phyloP scores from a whole-genome alignment of 2,797 vertebrate species.

The Squalus acanthias region DNA sequence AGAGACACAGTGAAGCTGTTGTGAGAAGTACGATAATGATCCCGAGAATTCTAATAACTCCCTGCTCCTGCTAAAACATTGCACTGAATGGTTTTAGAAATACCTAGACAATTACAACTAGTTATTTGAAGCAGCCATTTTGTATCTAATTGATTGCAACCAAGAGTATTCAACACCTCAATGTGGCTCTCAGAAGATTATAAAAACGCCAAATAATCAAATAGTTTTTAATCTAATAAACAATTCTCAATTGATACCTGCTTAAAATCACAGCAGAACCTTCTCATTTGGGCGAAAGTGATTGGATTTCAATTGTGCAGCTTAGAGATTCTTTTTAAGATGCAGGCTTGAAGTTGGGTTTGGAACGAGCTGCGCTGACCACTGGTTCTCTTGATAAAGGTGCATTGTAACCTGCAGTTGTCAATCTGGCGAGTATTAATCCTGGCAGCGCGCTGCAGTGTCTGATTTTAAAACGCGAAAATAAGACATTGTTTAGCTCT shows the following conservation, averaged over 20 bases:
- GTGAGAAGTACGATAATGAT: neutral
- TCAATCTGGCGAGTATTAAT: neutral
- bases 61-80: neutral
- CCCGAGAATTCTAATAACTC: neutral
- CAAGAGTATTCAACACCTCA: neutral
- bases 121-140: conserved; percentile 9
- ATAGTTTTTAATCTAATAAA: neutral
- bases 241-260: neutral
- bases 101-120: neutral
- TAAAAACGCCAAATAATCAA: neutral
- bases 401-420: neutral
- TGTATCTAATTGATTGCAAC: neutral
- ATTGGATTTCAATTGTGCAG: neutral
- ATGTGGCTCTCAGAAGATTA: neutral
- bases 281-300: neutral
- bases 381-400: neutral
- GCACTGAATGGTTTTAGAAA: neutral
- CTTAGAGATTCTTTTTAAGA: neutral
- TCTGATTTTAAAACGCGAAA: neutral
- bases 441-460: neutral
- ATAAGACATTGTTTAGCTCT: neutral
- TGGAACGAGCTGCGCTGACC: neutral
- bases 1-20: neutral
- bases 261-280: neutral
- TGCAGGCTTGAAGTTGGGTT: neutral